A percentile compares a stretch with the other conserved stretches of the same genome.
Evolutionary conservation across 2,113 vertebrate species (phyloP).

Genomic region (Zingel zingel): DNA sequence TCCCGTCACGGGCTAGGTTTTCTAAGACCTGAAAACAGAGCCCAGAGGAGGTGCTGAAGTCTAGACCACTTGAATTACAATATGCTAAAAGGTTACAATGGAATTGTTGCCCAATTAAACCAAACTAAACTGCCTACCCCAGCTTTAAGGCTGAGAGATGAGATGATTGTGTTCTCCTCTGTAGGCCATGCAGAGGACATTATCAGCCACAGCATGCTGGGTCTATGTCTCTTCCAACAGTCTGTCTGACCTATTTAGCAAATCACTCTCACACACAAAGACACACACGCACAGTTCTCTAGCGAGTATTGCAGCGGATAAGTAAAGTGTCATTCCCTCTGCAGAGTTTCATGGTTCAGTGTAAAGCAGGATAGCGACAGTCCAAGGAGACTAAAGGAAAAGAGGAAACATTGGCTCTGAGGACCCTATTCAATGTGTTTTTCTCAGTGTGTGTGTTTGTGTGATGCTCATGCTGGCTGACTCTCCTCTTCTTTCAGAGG

Average conservation of each 20-base stretch:
- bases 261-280: constrained; percentile 33
- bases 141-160: constrained; percentile 16
- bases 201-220: constrained; percentile 35
- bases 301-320: constrained; percentile 45
- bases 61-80: no score
- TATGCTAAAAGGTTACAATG: no score
- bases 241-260: constrained; percentile 72
- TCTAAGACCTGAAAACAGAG: no score
- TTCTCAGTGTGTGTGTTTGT: constrained; percentile 41
- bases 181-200: constrained; percentile 43
- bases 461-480: constrained; percentile 54
- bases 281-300: constrained; percentile 37
- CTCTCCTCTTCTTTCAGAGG: constrained; percentile 46
- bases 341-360: constrained; percentile 47
- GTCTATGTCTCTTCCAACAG: constrained; percentile 38
- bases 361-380: constrained; percentile 47
- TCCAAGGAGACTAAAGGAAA: constrained; percentile 62
- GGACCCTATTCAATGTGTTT: constrained; percentile 47
- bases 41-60: no score
- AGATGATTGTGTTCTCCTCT: constrained; percentile 41
- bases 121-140: no score
- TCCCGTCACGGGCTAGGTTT: no score
- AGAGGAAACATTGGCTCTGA: constrained; percentile 54
- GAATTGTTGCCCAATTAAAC: no score
- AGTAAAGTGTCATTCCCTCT: constrained; percentile 52